phyloP scores from a whole-genome alignment of 2,113 vertebrate genomes.

The Campylomormyrus tamandua region DNA sequence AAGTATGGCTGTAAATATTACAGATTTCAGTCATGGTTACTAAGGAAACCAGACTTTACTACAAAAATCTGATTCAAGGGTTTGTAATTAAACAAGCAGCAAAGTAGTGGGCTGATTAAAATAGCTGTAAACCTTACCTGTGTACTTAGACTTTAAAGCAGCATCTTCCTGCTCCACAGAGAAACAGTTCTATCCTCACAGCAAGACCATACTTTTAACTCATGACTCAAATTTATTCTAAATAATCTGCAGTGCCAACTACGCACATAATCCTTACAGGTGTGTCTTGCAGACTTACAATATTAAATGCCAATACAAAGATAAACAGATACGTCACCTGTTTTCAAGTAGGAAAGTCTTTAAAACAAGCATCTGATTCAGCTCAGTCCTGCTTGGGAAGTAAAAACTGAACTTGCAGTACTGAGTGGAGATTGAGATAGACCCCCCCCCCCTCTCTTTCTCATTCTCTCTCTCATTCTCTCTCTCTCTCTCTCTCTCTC shows the following conservation, averaged over 20 bases:
- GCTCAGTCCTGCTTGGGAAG: constrained; percentile 30
- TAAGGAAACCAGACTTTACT: background rate
- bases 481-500: constrained; percentile 21
- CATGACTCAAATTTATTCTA: background rate
- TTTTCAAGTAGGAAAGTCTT: constrained; percentile 34
- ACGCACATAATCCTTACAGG: background rate
- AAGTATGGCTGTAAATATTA: background rate
- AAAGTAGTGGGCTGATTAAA: background rate
- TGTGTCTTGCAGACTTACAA: background rate
- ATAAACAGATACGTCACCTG: constrained; percentile 50
- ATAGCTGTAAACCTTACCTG: background rate
- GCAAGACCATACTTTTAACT: background rate
- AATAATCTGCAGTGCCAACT: background rate
- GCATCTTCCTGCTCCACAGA: background rate
- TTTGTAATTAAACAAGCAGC: background rate
- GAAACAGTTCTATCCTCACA: background rate
- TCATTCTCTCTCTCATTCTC: constrained; percentile 24
- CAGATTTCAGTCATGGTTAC: background rate
- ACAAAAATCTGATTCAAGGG: background rate
- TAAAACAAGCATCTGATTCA: constrained; percentile 28
- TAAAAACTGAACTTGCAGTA: constrained; percentile 30
- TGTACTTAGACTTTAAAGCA: background rate
- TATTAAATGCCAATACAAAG: background rate
- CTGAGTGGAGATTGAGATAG: background rate
- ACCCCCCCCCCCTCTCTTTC: background rate